Conservation (phyloP, 2,113 vertebrate genomes). For the Catharus minimus region DNA sequence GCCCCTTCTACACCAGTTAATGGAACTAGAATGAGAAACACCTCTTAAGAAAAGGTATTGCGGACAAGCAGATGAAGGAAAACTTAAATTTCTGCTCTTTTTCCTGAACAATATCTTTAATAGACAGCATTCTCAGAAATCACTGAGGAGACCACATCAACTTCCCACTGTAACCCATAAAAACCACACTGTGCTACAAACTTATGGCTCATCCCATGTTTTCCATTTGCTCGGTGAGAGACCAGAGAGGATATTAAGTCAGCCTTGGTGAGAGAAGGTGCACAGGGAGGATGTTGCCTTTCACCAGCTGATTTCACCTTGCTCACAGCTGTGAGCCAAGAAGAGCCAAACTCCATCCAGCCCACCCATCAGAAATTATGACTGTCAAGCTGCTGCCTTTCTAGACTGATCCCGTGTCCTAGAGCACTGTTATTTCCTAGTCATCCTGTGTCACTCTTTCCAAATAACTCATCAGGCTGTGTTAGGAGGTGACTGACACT, state of each 20-base stretch:
- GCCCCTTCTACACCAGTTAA: not conserved
- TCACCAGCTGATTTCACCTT: not conserved
- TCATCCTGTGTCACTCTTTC: not conserved
- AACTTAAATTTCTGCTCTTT: not conserved
- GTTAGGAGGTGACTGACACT: not conserved
- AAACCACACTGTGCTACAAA: not conserved
- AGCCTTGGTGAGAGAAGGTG: not conserved
- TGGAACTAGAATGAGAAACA: not conserved
- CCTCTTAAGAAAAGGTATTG: not conserved
- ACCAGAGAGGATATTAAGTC: not conserved
- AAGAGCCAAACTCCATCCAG: not conserved
- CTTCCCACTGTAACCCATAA: not conserved
- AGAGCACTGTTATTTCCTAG: not conserved
- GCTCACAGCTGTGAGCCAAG: not conserved
- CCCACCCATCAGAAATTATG: not conserved
- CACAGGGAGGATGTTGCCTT: not conserved
- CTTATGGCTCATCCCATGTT: not conserved
- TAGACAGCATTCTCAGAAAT: not conserved
- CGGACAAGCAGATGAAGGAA: not conserved
- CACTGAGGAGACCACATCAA: not conserved
- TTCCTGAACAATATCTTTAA: not conserved
- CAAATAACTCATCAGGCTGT: conserved; percentile 6
- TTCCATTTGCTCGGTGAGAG: not conserved
- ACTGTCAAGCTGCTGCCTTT: not conserved
- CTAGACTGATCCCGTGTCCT: fast-evolving